Conservation (phyloP, 1,140 invertebrate species). For the Brachionus calyciflorus region DNA sequence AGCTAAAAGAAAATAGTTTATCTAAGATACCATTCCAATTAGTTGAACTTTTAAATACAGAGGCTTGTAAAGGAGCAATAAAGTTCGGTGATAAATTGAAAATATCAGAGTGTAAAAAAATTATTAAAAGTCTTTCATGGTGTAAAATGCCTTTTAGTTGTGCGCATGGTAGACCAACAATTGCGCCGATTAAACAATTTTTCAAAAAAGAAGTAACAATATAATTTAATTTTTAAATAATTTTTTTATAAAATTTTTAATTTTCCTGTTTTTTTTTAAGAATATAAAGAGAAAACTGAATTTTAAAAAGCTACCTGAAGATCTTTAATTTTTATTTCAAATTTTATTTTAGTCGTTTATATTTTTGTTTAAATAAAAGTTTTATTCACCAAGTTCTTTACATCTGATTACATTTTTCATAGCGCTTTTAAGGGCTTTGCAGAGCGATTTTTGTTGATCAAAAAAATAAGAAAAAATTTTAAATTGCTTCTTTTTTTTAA, state of each 20-base stretch:
- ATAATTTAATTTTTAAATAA: neutral
- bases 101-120: neutral
- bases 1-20: neutral
- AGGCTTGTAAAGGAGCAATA: constrained; percentile 36
- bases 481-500: no score
- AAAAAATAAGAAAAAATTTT: no score
- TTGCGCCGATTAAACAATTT: constrained; percentile 8
- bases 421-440: no score
- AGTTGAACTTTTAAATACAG: constrained; percentile 37
- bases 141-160: constrained; percentile 38
- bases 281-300: neutral
- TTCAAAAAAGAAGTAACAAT: neutral
- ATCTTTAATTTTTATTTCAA: neutral
- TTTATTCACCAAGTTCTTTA: no score
- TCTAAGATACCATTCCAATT: neutral
- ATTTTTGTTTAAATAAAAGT: no score
- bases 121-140: neutral
- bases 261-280: neutral
- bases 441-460: no score
- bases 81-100: constrained; percentile 37
- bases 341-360: no score
- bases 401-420: no score
- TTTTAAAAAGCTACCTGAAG: neutral
- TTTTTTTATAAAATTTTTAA: neutral
- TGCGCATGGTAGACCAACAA: constrained; percentile 41